Base-by-base conservation (phyloP, 2,797 vertebrate genomes). In the Leptodactylus fallax region DNA sequence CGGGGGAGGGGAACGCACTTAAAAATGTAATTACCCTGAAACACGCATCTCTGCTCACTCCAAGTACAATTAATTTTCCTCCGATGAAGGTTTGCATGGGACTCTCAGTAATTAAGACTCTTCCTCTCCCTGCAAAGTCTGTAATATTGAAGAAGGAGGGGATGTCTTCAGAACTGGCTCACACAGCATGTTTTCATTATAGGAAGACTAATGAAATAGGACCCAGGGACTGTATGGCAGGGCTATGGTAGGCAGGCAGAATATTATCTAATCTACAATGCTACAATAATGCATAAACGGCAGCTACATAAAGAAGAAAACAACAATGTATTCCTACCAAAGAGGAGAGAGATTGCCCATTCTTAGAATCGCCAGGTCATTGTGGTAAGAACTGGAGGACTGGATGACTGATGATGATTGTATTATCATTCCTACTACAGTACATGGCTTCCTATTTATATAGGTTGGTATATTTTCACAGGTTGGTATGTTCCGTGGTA, bases 1-100 rank as follows among this genome's bases (percentile, higher is more conserved):
- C 49, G 60, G 80, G 60, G 79, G 80, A 27, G 60, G 79, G 36
- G 58, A 78, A 53, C 25, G 14, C 51, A 78, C 56, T 47, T 87
- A 83, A 78, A 82, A 87, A 87, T 87, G 74, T 82, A 87, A 87
- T 87, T 87, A 87, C 56, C 67, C 79, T 87, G 80, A 87, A 84
- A 87, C 86, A 74, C n/a, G 79, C 65, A 53, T 81, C 79, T 74
- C 45, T 21, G 79, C 67, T 87, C 51, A 27, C 56, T 83, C 79
- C 79, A 82, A 82, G 69, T 53, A 82, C 80, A 87, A 87, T 87
- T 87, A 87, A 83, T 83, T 83, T 55, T 69, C 71, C 12, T 25
- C 45, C 61, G 51, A 77, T 83, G 80, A 83, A 83, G 81, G 60
- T 67, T 87, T 83, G 69, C 80, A 69, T 67, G 86, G 86, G 78